phyloP scores from a whole-genome alignment of 2,888 invertebrate species.

The Synergus itoensis region DNA sequence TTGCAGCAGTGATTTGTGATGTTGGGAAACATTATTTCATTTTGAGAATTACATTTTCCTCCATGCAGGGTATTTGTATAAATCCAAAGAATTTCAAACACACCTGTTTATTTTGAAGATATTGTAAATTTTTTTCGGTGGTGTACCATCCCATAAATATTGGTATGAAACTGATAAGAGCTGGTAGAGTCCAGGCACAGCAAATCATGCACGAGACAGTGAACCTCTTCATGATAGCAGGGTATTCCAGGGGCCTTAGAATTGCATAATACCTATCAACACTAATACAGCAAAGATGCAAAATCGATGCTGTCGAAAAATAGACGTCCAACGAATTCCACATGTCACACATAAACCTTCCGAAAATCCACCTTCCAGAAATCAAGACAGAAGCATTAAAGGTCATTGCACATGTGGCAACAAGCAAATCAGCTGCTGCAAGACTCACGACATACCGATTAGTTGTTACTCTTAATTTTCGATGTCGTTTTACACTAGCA shows the following conservation, averaged over 20 bases:
- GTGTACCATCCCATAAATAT: constrained; percentile 85
- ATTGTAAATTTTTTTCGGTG: constrained; percentile 81
- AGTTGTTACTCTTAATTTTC: constrained; percentile 91
- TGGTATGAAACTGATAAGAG: constrained; percentile 82
- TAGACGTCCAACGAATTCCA: constrained; percentile 97
- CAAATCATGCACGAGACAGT: constrained; percentile 81
- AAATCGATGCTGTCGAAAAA: constrained; percentile 93
- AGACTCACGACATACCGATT: constrained; percentile 97
- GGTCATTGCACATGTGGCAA: constrained; percentile 95
- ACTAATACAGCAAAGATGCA: constrained; percentile 96
- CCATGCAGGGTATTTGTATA: neutral
- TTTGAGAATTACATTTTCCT: constrained; percentile 16
- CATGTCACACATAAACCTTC: constrained; percentile 94
- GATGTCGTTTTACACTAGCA: constrained; percentile 88
- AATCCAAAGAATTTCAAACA: neutral
- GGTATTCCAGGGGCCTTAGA: constrained; percentile 94
- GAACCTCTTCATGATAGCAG: constrained; percentile 92
- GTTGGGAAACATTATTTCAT: constrained; percentile 2
- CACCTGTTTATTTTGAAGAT: constrained; percentile 81
- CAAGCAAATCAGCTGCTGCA: constrained; percentile 95
- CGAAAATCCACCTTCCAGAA: constrained; percentile 92
- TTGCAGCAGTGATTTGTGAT: constrained; percentile 6
- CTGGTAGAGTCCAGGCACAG: constrained; percentile 81
- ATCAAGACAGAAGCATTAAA: constrained; percentile 93
- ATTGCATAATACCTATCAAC: constrained; percentile 96